Evolutionary conservation across 2,888 invertebrate genomes (phyloP).

Genomic region (Ophioninae sp.): DNA sequence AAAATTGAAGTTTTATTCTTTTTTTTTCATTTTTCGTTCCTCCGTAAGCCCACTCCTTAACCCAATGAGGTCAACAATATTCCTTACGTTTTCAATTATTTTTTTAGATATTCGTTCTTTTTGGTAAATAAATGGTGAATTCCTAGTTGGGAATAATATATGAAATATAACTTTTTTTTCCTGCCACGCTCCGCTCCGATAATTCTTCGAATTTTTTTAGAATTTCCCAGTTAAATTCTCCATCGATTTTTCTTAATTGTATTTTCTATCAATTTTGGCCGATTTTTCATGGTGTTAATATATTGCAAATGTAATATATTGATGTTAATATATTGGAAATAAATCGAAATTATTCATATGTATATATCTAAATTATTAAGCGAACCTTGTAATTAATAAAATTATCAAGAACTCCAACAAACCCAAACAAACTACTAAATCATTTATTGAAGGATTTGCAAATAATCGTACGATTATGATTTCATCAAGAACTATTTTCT

Average conservation of each 20-base stretch:
- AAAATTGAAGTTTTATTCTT: neutral
- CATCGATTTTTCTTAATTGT: too few species aligned
- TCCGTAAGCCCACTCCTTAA: neutral
- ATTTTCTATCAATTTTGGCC: neutral
- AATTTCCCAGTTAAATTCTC: neutral
- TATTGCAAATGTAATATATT: too few species aligned
- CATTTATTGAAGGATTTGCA: too few species aligned
- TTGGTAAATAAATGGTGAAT: neutral
- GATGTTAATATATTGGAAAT: too few species aligned
- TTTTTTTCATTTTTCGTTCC: neutral
- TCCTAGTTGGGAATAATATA: neutral
- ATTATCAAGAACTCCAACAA: too few species aligned
- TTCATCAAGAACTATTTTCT: too few species aligned
- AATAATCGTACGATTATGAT: too few species aligned
- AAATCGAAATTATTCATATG: too few species aligned
- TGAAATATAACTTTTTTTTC: neutral
- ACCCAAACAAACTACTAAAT: too few species aligned
- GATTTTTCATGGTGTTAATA: neutral
- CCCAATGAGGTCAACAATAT: neutral
- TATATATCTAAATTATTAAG: too few species aligned
- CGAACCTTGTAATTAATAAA: too few species aligned
- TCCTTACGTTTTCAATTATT: neutral
- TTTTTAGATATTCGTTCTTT: neutral
- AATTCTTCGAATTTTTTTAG: neutral
- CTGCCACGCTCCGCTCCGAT: neutral